Evolutionary conservation across 35 echinoderm and acorn worm genomes (phyloP).

Genomic region (Ophiothrix spiculata): DNA sequence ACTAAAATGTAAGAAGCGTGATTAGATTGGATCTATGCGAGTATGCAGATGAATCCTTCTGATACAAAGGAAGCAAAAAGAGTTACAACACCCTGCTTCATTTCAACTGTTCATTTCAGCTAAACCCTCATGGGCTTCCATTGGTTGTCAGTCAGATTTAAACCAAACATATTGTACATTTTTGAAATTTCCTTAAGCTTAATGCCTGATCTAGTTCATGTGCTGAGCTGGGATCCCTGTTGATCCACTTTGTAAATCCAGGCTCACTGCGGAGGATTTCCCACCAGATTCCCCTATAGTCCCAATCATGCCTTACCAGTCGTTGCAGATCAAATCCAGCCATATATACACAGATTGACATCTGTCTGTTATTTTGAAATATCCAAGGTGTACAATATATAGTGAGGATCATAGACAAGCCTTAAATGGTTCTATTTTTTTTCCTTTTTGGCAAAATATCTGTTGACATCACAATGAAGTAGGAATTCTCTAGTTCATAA

Average conservation of each 20-base stretch:
- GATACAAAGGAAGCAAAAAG: neutral
- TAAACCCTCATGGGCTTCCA: neutral
- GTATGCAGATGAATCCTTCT: neutral
- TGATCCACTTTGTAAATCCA: neutral
- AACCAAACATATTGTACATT: neutral
- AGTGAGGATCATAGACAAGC: neutral
- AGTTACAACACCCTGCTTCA: neutral
- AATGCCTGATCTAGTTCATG: neutral
- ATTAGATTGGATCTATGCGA: neutral
- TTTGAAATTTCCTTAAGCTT: no score
- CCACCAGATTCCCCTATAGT: neutral
- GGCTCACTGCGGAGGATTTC: neutral
- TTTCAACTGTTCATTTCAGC: neutral
- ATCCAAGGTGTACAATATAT: neutral
- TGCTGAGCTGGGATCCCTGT: neutral
- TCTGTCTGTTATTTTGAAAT: neutral
- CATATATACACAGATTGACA: neutral
- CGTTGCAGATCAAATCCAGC: neutral
- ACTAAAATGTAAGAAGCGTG: neutral
- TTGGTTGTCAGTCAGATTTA: neutral
- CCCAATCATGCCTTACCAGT: neutral
- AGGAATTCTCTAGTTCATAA: no score
- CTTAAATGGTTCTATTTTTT: neutral
- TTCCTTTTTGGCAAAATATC: neutral
- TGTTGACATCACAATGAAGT: neutral